Conservation (phyloP, 1,140 invertebrate species). For the Cyclina sinensis region DNA sequence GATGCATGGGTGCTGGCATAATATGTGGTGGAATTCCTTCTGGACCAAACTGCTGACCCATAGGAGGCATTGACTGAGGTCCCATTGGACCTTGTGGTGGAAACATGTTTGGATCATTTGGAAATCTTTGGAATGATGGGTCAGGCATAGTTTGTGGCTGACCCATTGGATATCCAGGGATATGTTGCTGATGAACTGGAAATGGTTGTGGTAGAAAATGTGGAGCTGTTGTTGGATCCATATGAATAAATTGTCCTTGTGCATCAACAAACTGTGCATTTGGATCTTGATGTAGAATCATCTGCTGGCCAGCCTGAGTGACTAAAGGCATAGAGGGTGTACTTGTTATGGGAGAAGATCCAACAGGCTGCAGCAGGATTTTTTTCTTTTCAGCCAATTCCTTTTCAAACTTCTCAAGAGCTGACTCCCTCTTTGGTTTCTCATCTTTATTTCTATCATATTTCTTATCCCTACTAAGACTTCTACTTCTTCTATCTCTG, state of each 20-base stretch:
- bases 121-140: conserved; percentile 9
- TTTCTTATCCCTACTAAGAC: conserved; percentile 51
- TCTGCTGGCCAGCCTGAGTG: background rate
- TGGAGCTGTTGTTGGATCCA: conserved; percentile 11
- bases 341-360: background rate
- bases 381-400: conserved; percentile 65
- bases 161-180: conserved; percentile 26
- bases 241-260: conserved; percentile 4
- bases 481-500: conserved; percentile 65
- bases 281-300: background rate
- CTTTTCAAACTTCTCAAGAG: conserved; percentile 70
- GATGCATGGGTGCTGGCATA: background rate
- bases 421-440: conserved; percentile 65
- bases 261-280: conserved; percentile 7
- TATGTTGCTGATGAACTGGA: conserved; percentile 46
- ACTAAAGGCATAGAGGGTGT: background rate
- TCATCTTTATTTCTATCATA: conserved; percentile 49
- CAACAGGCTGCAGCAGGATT: conserved; percentile 58
- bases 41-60: conserved; percentile 22
- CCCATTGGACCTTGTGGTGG: background rate
- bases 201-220: conserved; percentile 63
- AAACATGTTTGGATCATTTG: conserved; percentile 28
- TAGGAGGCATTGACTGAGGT: background rate
- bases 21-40: conserved; percentile 47
- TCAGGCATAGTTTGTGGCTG: conserved; percentile 30